Base-by-base conservation (phyloP, 2,888 invertebrate genomes). In the Nasonovia ribisnigri region DNA sequence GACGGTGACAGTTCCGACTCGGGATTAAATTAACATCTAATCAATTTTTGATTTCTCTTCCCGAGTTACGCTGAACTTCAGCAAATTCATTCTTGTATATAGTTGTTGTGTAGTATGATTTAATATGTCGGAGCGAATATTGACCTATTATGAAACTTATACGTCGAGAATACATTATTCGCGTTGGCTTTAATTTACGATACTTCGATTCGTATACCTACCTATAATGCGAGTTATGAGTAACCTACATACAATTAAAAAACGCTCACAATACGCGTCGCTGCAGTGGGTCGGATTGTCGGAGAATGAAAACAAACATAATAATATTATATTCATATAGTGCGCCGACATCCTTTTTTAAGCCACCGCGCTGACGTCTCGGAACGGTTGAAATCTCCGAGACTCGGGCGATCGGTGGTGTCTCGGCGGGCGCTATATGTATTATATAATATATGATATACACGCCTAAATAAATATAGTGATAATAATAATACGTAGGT, bases 401-500 rank as follows among this genome's bases (percentile, higher is more conserved):
- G 36, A 36, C 77, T 36, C 77, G 36, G 36, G 77, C 77, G n/a
- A 77, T 77, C 6, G 77, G 77, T 36, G 77, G 36, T 77, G 77
- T 77, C 36, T 77, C 77, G 36, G 36, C 77, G 36, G 36, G 8
- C 77, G 20, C 36, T 77, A 46, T 46, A 77, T 20, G 6, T n/a
- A 16, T n/a, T 67, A 67, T 36, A 67, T 77, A 36, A 77, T 36
- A 36, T 36, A 36, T 57, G 54, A 57, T 6, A 77, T 20, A 77
- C 77, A 77, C 36, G 36, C 77, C 77, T 77, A 8, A 36, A 77
- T 77, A 77, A 77, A 77, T 77, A 86, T 86, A 86, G 29, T 86
- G n/a, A 86, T 86, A 48, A 48, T 46, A 86, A 48, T 48, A 51
- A 87, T 87, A 46, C 43, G 20, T 42, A 24, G 6, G 20, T 51